These are phyloP conservation scores for Eristalis arbustorum DNA, from an alignment of 2,888 invertebrate species.

Conservation along the genomic window DNA sequence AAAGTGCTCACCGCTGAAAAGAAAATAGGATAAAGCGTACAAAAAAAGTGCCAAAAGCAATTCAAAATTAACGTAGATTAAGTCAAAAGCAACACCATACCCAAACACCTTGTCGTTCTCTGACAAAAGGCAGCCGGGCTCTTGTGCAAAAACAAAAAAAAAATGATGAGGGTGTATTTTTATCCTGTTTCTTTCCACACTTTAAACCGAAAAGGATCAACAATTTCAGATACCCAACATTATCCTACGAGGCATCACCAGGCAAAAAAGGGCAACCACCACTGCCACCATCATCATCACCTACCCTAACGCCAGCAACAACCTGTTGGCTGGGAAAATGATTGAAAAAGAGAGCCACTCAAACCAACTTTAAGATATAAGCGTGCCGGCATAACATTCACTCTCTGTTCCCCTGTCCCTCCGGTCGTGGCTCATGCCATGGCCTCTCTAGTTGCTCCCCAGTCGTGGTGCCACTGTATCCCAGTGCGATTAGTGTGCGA, in stretches of 20 bases:
- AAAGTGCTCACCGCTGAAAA: background rate
- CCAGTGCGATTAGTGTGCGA: conserved; percentile 58
- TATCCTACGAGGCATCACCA: conserved; percentile 43
- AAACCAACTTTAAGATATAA: conserved; percentile 50
- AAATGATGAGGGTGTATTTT: conserved; percentile 47
- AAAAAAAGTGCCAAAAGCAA: conserved; percentile 10
- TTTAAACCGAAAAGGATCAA: conserved; percentile 55
- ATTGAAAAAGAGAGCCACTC: conserved; percentile 56
- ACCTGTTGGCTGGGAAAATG: conserved; percentile 62
- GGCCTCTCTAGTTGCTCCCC: background rate
- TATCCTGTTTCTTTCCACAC: conserved; percentile 47
- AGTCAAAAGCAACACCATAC: conserved; percentile 6
- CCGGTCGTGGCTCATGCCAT: background rate
- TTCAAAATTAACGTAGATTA: conserved; percentile 2
- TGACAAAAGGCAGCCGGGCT: conserved; percentile 9
- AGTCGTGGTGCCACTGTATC: conserved; percentile 32
- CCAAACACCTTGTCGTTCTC: conserved; percentile 11
- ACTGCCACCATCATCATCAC: background rate
- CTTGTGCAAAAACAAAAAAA: conserved; percentile 26
- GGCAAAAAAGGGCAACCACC: conserved; percentile 40
- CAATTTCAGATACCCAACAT: conserved; percentile 50
- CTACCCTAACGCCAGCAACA: conserved; percentile 29
- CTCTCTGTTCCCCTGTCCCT: conserved; percentile 2
- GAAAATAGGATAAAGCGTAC: background rate
- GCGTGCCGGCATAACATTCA: conserved; percentile 61